phyloP scores from a whole-genome alignment of 2,888 invertebrate species.

The Lacanobia oleracea region DNA sequence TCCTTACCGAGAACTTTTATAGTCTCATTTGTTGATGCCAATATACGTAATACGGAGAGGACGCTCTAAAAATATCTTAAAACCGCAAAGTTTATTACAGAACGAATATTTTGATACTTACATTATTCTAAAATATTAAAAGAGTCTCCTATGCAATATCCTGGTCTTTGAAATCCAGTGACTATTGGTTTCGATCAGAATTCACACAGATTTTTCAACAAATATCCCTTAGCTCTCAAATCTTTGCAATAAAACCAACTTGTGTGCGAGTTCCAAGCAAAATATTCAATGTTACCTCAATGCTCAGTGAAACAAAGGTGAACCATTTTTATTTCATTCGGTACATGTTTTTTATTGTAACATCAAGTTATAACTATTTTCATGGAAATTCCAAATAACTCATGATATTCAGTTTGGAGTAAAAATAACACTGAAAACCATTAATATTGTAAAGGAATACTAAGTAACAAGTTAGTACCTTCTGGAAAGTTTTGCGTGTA shows the following conservation, averaged over 20 bases:
- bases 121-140: slow-evolving; percentile 40
- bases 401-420: neutral
- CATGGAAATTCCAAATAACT: neutral
- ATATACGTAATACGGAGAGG: slow-evolving; percentile 27
- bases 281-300: slow-evolving; percentile 46
- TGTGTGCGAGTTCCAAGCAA: slow-evolving; percentile 32
- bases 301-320: slow-evolving; percentile 28
- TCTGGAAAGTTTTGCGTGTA: too few species aligned
- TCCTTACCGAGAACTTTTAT: slow-evolving; percentile 37
- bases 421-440: neutral
- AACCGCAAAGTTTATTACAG: slow-evolving; percentile 26
- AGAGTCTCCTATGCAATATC: slow-evolving; percentile 20
- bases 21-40: slow-evolving; percentile 47
- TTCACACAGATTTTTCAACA: slow-evolving; percentile 39
- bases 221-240: slow-evolving; percentile 33
- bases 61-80: slow-evolving; percentile 32
- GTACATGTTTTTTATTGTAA: neutral
- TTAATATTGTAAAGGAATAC: neutral
- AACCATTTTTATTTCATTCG: slow-evolving; percentile 15
- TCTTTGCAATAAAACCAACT: slow-evolving; percentile 41
- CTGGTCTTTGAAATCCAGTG: slow-evolving; percentile 25
- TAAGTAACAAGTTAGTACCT: too few species aligned
- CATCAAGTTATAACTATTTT: neutral
- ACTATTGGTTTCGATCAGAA: slow-evolving; percentile 32
- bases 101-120: slow-evolving; percentile 27